Base-by-base conservation (phyloP, 2,888 invertebrate genomes). In the Chalcis sispes region DNA sequence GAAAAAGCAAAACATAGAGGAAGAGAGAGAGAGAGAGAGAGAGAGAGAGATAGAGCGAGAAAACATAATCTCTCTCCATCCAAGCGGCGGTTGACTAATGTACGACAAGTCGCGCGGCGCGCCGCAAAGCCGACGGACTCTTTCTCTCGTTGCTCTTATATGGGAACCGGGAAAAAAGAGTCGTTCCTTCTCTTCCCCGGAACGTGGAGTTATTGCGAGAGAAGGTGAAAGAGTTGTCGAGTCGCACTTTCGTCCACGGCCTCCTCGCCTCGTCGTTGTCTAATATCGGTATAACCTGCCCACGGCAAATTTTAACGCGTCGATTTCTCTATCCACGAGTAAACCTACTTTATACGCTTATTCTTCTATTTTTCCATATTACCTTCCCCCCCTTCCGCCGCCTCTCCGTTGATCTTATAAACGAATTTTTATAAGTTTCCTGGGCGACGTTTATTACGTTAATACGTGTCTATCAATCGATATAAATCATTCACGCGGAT, bases 111-210 rank as follows among this genome's bases (percentile, higher is more conserved):
- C 59, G 61, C 70, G 52, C 48, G 18, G 54, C 13, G 36, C 36
- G n/a, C 42, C 42, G 67, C 56, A 20, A 65, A 54, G 54, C 42
- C 42, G 13, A n/a, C 8, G 27, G 54, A 29, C 7, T 32, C n/a
- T 20, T 29, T 20, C 4, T n/a, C 5, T n/a, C 1, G 42, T 10
- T 8, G 2, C 27, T 27, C 50, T 13, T 15, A 20, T 46, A 70
- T 52, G 62, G 52, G 52, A 71, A 42, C 42, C 27, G 42, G 42
- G 40, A 18, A 61, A n/a, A 61, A 69, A 61, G 42, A 58, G 67
- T 67, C 56, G 27, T 67, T 42, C 25, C 42, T 42, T 15, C 15
- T 36, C 10, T 10, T 36, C 4, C 4, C 10, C 4, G 36, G 5
- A 36, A 36, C 5, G 36, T 36, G 36, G 36, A 36, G 36, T 10